Evolutionary conservation across 2,888 invertebrate genomes (phyloP), one percentile per base, ranked within the genome.

Genomic region (Amitus sp.): DNA sequence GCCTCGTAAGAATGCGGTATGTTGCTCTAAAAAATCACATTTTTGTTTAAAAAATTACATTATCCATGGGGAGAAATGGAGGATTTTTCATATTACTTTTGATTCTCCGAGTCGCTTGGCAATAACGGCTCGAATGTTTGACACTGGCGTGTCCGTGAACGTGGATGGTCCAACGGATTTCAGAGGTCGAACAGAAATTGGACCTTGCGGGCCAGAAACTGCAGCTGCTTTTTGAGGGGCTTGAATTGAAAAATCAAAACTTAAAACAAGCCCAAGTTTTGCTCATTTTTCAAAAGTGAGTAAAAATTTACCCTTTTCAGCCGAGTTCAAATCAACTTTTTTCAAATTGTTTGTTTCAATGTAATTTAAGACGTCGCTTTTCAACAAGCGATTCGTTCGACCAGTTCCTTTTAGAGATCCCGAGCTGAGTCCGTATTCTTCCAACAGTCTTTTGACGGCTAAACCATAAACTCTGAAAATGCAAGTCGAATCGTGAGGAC

Each of bases 1-100:
- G 83, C 83, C n/a, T 84, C 83, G 74, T 89, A 90, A 1, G 87
- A 84, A 78, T 90, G 90, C n/a, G 90, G 89, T 65, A 89, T 87
- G 34, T 83, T 84, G 23, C 83, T 83, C 88, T 88, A 76, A 45
- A 83, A 82, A 59, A 67, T 10, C 13, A 12, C n/a, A 47, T 20
- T 34, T 55, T 30, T 47, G 19, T 28, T n/a, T n/a, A n/a, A n/a
- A n/a, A n/a, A n/a, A n/a, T n/a, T n/a, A n/a, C n/a, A n/a, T n/a
- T n/a, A n/a, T n/a, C n/a, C n/a, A n/a, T n/a, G n/a, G n/a, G n/a
- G n/a, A n/a, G n/a, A n/a, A n/a, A n/a, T n/a, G n/a, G n/a, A n/a
- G n/a, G n/a, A n/a, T 20, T 20, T n/a, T 12, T 33, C n/a, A n/a
- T 33, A 33, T 50, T 75, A 84, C 85, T 82, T 89, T 90, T 0